These are phyloP conservation scores for Corythornis leucogaster DNA, from an alignment of 2,797 vertebrate species.

Conservation along the genomic window DNA sequence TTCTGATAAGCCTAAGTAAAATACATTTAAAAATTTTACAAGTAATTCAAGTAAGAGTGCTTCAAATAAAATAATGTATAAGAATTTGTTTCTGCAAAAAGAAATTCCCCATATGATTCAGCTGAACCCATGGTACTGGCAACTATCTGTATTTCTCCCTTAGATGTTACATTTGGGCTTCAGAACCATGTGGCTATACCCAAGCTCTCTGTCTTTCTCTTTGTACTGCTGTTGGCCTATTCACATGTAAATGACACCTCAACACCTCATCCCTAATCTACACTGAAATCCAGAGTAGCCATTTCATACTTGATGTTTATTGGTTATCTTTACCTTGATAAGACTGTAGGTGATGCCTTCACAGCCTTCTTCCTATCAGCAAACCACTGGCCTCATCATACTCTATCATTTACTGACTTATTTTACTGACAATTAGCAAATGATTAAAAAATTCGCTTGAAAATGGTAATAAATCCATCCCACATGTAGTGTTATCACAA, in stretches of 20 bases:
- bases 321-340: not conserved
- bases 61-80: constrained; percentile 45
- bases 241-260: constrained; percentile 2
- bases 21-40: constrained; percentile 65
- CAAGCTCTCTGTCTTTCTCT: not conserved
- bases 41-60: constrained; percentile 67
- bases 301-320: constrained; percentile 6
- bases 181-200: not conserved
- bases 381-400: not conserved
- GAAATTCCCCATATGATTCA: constrained; percentile 18
- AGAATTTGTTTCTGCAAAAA: constrained; percentile 52
- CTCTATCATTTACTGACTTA: not conserved
- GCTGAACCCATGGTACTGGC: constrained; percentile 13
- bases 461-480: not conserved
- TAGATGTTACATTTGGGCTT: constrained; percentile 23
- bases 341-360: not conserved
- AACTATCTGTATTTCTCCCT: not conserved
- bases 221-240: constrained; percentile 18
- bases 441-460: not conserved
- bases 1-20: constrained; percentile 67
- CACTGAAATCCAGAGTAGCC: constrained; percentile 33
- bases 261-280: not conserved
- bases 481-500: not conserved
- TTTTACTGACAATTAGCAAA: not conserved
- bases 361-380: not conserved